A percentile compares a stretch with the other conserved stretches of the same genome.
Conservation (phyloP, 2,888 invertebrate species). For the Dermolepida albohirtum region DNA sequence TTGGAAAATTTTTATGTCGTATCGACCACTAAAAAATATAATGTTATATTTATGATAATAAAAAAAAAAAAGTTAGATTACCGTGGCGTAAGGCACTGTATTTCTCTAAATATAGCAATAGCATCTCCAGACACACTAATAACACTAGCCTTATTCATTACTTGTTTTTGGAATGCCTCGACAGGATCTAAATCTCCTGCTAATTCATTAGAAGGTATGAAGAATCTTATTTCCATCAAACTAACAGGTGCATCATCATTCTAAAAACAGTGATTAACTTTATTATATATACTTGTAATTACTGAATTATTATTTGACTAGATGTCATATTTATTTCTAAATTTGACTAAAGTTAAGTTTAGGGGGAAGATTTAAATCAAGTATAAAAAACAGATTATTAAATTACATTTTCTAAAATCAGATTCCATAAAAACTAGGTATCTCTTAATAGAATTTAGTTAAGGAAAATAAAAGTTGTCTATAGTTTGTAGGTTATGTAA, state of each 20-base stretch:
- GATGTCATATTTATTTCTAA: slow-evolving; percentile 10
- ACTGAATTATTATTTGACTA: slow-evolving; percentile 2
- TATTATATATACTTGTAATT: no score
- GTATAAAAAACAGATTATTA: no score
- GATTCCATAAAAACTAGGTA: no score
- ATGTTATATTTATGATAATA: neutral
- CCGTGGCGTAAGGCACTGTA: slow-evolving; percentile 98
- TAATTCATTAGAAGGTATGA: slow-evolving; percentile 92
- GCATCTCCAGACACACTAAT: slow-evolving; percentile 98
- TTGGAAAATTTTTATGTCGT: slow-evolving; percentile 95
- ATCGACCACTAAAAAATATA: slow-evolving; percentile 86
- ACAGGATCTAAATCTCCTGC: slow-evolving; percentile 92
- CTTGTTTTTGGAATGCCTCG: slow-evolving; percentile 96
- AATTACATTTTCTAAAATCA: no score
- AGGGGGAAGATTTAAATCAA: no score
- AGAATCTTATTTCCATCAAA: slow-evolving; percentile 97
- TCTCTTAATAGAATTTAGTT: no score
- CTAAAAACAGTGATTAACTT: slow-evolving; percentile 69
- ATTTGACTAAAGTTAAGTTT: slow-evolving; percentile 17
- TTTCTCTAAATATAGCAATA: slow-evolving; percentile 95
- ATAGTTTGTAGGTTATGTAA: no score
- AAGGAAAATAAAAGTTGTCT: no score
- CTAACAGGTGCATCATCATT: slow-evolving; percentile 99
- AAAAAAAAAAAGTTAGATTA: no score
- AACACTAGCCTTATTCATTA: slow-evolving; percentile 97